These are phyloP conservation scores for Sylvia borin DNA, from an alignment of 2,797 vertebrate genomes.

Conservation along the genomic window DNA sequence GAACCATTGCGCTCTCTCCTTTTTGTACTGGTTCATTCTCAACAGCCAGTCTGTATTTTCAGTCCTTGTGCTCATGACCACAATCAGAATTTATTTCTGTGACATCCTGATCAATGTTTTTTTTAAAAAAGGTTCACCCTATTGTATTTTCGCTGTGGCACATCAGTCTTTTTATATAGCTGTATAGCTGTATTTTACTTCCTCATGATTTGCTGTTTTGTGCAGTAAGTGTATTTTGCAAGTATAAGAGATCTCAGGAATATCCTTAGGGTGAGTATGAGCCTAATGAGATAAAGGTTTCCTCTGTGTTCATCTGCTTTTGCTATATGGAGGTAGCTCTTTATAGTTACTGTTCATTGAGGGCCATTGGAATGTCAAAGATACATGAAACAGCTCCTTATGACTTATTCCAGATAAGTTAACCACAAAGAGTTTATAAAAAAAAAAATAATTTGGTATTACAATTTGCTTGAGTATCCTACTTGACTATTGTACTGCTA, in stretches of 20 bases:
- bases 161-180: background rate
- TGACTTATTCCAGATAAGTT: background rate
- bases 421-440: background rate
- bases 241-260: background rate
- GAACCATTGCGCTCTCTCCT: background rate
- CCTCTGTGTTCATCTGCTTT: background rate
- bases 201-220: background rate
- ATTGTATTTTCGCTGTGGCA: background rate
- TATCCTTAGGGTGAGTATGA: background rate
- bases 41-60: background rate
- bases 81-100: background rate
- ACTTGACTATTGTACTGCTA: background rate
- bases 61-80: background rate
- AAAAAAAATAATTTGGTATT: background rate
- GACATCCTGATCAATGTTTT: background rate
- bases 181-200: background rate
- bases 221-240: background rate
- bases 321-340: background rate
- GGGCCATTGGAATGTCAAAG: background rate
- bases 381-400: background rate
- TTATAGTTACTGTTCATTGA: background rate
- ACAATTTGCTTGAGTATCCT: background rate
- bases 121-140: background rate
- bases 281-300: background rate
- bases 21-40: background rate